phyloP scores from a whole-genome alignment of 2,888 invertebrate genomes.

The Drosophila subquinaria region DNA sequence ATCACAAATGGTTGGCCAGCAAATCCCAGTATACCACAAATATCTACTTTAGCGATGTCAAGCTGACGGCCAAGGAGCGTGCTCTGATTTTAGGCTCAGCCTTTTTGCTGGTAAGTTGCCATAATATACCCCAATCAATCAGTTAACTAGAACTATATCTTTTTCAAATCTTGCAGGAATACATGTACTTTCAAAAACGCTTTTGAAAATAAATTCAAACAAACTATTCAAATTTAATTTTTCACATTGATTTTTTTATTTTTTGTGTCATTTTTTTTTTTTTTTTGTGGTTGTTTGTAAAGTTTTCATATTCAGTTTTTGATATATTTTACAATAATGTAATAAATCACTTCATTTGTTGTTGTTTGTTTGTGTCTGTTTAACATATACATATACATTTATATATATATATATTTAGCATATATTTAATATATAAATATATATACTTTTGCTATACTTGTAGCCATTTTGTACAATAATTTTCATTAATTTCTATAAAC shows the following conservation, averaged over 20 bases:
- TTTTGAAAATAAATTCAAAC: conserved; percentile 44
- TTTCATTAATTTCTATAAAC: conserved; percentile 73
- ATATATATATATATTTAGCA: conserved; percentile 43
- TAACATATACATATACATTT: conserved; percentile 53
- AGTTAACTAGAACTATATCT: not conserved
- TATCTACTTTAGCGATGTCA: conserved; percentile 90
- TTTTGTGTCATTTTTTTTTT: conserved; percentile 70
- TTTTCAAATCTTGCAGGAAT: conserved; percentile 76
- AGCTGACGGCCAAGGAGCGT: conserved; percentile 91
- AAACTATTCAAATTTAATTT: conserved; percentile 30
- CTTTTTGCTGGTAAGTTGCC: conserved; percentile 91
- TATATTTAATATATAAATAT: conserved; percentile 39
- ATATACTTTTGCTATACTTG: conserved; percentile 47
- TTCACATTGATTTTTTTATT: conserved; percentile 69
- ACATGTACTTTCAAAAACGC: conserved; percentile 83
- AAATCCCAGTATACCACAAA: conserved; percentile 91
- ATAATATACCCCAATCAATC: not conserved
- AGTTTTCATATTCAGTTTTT: conserved; percentile 67
- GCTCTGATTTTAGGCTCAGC: conserved; percentile 92
- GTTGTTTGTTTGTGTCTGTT: conserved; percentile 39
- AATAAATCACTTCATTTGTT: conserved; percentile 76
- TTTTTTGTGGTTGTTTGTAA: conserved; percentile 66
- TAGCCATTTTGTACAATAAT: conserved; percentile 74
- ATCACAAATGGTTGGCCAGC: conserved; percentile 90
- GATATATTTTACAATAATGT: conserved; percentile 74